These are phyloP conservation scores for Anoplophora glabripennis DNA, from an alignment of 1,140 invertebrate genomes.

Conservation along the genomic window DNA sequence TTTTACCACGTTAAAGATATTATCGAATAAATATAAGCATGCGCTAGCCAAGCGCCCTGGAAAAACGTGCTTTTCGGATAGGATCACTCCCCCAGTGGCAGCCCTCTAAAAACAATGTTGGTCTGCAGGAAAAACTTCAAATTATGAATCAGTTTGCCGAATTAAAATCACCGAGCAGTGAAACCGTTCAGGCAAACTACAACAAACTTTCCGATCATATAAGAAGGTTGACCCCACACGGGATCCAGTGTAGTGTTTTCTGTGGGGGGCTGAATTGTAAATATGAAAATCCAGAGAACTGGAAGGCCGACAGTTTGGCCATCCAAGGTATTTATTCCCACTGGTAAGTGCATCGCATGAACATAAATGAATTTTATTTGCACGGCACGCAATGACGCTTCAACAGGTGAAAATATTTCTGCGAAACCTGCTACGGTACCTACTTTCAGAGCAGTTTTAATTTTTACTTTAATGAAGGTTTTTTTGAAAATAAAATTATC, in stretches of 20 bases:
- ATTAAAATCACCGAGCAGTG: conserved; percentile 16
- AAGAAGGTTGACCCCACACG: conserved; percentile 57
- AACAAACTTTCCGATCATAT: conserved; percentile 47
- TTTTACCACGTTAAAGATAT: conserved; percentile 26
- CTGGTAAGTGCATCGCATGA: conserved; percentile 59
- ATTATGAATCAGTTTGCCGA: conserved; percentile 12
- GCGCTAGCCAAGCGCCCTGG: conserved; percentile 18
- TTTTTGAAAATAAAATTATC: no score
- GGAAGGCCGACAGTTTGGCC: conserved; percentile 65
- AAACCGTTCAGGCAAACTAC: conserved; percentile 42
- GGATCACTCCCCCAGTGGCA: conserved; percentile 17
- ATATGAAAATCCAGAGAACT: conserved; percentile 69
- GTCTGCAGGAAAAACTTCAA: background rate
- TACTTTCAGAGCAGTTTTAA: no score
- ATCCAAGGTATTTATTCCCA: conserved; percentile 79
- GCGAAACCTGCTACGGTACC: no score
- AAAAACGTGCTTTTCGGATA: conserved; percentile 24
- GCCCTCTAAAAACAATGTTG: conserved; percentile 5
- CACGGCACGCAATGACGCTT: conserved; percentile 11
- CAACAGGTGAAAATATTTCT: conserved; percentile 18
- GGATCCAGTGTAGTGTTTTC: conserved; percentile 73
- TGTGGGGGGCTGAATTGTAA: conserved; percentile 80
- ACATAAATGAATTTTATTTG: background rate
- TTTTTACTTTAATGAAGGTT: no score
- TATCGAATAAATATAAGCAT: conserved; percentile 32